These are phyloP conservation scores for Notoglanidium macrostoma DNA, from an alignment of 2,797 vertebrate species.

Conservation along the genomic window DNA sequence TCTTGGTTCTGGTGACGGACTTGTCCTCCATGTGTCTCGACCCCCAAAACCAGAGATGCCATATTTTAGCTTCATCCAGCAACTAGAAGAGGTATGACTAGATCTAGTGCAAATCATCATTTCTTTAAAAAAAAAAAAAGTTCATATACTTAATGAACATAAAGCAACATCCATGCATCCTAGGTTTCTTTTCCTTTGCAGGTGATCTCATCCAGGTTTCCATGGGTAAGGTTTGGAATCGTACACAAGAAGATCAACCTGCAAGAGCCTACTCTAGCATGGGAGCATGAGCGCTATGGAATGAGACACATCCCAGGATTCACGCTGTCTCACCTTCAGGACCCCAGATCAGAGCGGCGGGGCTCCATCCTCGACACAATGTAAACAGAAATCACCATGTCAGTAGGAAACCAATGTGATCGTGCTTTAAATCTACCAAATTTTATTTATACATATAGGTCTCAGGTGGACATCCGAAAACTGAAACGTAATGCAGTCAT, in stretches of 20 bases:
- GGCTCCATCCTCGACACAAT: constrained; percentile 78
- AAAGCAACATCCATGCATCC: not conserved
- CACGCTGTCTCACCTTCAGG: constrained; percentile 78
- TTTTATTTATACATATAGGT: constrained; percentile 60
- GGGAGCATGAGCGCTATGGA: constrained; percentile 82
- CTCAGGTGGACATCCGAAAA: constrained; percentile 76
- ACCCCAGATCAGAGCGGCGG: constrained; percentile 71
- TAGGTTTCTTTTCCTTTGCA: constrained; percentile 36
- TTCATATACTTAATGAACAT: not conserved
- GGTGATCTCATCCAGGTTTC: constrained; percentile 76
- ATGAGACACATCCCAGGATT: constrained; percentile 77
- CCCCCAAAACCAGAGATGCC: constrained; percentile 72
- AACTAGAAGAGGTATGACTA: constrained; percentile 74
- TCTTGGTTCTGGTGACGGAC: constrained; percentile 73
- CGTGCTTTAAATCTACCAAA: not conserved
- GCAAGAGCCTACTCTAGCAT: constrained; percentile 74
- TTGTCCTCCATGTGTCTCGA: constrained; percentile 78
- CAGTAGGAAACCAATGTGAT: not conserved
- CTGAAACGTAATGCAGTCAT: constrained; percentile 77
- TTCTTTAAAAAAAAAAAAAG: not conserved
- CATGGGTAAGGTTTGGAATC: constrained; percentile 73
- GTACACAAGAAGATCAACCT: constrained; percentile 84
- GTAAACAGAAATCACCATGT: constrained; percentile 47
- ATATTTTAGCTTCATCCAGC: constrained; percentile 71
- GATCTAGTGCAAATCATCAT: not conserved